Evolutionary conservation across 2,888 invertebrate species (phyloP).

Genomic region (Gastracanthus pulcherrimus): DNA sequence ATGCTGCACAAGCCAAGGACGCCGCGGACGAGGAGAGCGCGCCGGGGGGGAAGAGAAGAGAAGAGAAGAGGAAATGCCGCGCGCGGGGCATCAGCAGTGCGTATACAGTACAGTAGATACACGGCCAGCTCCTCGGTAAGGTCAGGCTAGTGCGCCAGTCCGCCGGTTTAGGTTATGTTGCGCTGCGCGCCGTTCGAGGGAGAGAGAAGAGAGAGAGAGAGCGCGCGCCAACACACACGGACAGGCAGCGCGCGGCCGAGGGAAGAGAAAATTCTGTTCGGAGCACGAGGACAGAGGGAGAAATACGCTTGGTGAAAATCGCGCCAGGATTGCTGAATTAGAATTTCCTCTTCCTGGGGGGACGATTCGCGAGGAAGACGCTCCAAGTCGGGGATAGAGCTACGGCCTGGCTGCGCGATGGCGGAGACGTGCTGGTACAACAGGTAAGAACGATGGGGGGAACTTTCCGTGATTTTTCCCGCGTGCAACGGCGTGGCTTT

Average conservation of each 20-base stretch:
- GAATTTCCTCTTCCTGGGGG: neutral
- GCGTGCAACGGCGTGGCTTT: neutral
- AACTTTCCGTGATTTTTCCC: slow-evolving; percentile 17
- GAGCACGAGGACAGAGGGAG: too few relatives aligned
- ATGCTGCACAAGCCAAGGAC: too few relatives aligned
- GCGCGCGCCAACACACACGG: neutral
- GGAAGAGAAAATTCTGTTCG: neutral
- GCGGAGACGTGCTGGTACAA: slow-evolving; percentile 59
- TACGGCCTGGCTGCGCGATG: too few relatives aligned
- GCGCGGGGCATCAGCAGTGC: neutral
- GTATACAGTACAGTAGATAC: neutral
- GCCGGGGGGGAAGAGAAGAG: too few relatives aligned
- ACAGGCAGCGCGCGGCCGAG: neutral
- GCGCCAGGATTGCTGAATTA: too few relatives aligned
- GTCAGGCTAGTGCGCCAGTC: too few relatives aligned
- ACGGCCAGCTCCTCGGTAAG: too few relatives aligned
- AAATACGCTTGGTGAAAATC: too few relatives aligned
- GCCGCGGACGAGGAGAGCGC: too few relatives aligned
- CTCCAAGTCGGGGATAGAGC: neutral
- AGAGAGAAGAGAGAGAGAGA: too few relatives aligned
- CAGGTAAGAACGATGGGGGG: slow-evolving; percentile 48
- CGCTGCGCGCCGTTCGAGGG: too few relatives aligned
- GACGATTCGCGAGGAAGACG: neutral
- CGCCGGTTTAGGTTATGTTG: slow-evolving; percentile 22
- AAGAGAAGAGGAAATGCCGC: neutral